A percentile compares a stretch with the other conserved stretches of the same genome.
phyloP scores from a whole-genome alignment of 2,797 vertebrate species.

The Balearica regulorum region DNA sequence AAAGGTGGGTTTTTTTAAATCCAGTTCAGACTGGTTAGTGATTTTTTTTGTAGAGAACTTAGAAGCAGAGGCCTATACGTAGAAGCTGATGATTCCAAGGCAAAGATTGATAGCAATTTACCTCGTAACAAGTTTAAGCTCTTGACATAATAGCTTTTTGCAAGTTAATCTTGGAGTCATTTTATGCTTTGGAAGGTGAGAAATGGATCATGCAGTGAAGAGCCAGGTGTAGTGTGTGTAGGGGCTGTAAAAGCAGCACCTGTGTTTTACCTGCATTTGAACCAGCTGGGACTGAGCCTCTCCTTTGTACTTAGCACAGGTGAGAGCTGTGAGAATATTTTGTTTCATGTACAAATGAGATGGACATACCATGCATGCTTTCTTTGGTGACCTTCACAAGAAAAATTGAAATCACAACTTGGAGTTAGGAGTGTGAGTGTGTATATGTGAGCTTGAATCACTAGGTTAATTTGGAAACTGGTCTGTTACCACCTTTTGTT shows the following conservation, averaged over 20 bases:
- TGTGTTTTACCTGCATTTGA: neutral
- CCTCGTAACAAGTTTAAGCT: neutral
- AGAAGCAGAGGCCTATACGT: neutral
- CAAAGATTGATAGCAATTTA: neutral
- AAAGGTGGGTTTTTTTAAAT: no score
- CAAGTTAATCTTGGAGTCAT: neutral
- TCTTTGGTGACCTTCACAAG: neutral
- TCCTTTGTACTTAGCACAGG: neutral
- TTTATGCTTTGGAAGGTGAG: neutral
- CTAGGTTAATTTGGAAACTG: neutral
- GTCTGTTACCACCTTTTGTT: neutral
- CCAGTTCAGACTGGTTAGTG: neutral
- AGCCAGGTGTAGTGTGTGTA: neutral
- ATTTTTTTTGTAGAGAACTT: neutral
- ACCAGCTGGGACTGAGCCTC: neutral
- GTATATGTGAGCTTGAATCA: neutral
- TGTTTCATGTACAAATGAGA: neutral
- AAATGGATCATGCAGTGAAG: neutral
- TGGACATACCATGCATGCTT: fast-evolving
- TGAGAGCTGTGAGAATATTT: neutral
- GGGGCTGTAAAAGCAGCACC: neutral
- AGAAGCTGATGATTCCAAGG: neutral
- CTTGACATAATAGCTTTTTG: neutral
- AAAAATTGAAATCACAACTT: neutral
- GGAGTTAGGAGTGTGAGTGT: neutral